Evolutionary conservation across 2,888 invertebrate species (phyloP).

Genomic region (Argyresthia albistria): DNA sequence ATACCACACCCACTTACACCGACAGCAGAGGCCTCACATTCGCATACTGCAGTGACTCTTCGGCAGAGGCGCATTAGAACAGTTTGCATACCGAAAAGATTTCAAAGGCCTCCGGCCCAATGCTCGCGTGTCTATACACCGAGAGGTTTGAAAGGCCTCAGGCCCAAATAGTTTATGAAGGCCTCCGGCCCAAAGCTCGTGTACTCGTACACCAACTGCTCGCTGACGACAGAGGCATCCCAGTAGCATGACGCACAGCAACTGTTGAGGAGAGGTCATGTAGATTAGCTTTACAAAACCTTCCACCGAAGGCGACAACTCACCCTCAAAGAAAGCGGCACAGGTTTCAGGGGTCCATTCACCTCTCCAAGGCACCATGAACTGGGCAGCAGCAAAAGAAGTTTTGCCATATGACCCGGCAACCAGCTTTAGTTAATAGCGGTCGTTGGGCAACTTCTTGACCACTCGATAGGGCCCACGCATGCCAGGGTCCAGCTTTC

Average conservation of each 20-base stretch:
- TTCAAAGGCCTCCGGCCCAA: neutral
- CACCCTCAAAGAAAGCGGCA: constrained; percentile 1
- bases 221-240: neutral
- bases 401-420: constrained; percentile 7
- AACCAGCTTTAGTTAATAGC: constrained; percentile 8
- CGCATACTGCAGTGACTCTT: neutral
- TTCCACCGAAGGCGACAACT: neutral
- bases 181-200: too few relatives aligned
- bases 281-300: too few relatives aligned
- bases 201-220: too few relatives aligned
- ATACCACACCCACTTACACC: neutral
- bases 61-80: neutral
- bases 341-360: constrained; percentile 6
- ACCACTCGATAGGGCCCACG: constrained; percentile 8
- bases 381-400: constrained; percentile 10
- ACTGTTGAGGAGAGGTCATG: neutral
- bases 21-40: neutral
- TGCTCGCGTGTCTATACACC: too few relatives aligned
- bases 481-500: constrained; percentile 9
- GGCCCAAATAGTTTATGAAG: too few relatives aligned
- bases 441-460: constrained; percentile 6
- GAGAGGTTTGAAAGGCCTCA: too few relatives aligned
- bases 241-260: neutral
- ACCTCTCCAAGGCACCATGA: constrained; percentile 13
- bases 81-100: neutral